Base-by-base conservation (phyloP, 1,140 invertebrate genomes). In the Zaprionus africanus region DNA sequence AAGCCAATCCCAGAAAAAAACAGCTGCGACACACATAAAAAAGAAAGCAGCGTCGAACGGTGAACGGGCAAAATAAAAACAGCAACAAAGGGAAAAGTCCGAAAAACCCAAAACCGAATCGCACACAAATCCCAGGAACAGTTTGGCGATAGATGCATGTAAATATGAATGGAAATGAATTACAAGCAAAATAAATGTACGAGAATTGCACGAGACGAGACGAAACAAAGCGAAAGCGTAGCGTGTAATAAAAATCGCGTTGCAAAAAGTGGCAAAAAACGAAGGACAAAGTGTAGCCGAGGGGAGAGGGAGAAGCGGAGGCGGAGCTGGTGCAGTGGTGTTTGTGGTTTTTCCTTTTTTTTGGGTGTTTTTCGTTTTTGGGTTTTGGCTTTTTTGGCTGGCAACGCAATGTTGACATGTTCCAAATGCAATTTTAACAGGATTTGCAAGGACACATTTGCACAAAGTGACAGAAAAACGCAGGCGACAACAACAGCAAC, bases 391-490 rank as follows among this genome's bases (percentile, higher is more conserved):
- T 41, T 41, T 41, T 41, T 41, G 15, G 38, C 15, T 34, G 70
- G 70, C 77, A 80, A 83, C 76, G 79, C 79, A 90, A 85, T 84
- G 85, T 90, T 90, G 85, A 90, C 85, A 90, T 90, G 86, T 90
- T 90, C 81, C 85, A 90, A 90, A 90, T 90, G 85, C 85, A 90
- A 90, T 90, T 90, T 90, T 90, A 90, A 90, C 85, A 90, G 85
- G 85, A 90, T 90, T 90, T 90, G 85, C 85, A 90, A 84, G 86
- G 79, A 90, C 85, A 90, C 84, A 88, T 79, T 81, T 88, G 81
- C 84, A 88, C 84, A 81, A 82, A 90, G 85, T 90, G 85, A 90
- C 85, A 90, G 85, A 90, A 90, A 90, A 90, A 90, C 85, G 85
- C 85, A 90, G 67, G 85, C 85, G 88, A 66, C 84, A 79, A 22